These are phyloP conservation scores for Nomada goodeniana DNA, from an alignment of 2,888 invertebrate species.

Conservation along the genomic window DNA sequence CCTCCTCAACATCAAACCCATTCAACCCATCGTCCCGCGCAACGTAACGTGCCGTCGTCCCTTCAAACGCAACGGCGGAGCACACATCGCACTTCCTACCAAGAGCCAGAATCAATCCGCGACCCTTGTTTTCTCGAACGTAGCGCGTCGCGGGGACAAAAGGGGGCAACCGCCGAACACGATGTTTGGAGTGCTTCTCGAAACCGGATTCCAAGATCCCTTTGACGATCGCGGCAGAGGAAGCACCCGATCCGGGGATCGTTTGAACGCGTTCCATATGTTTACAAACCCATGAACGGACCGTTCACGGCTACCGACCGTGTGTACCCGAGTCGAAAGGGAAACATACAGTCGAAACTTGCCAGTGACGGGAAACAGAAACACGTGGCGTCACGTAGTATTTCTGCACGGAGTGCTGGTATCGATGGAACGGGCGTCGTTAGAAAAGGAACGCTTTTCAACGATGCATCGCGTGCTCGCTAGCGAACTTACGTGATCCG, in stretches of 20 bases:
- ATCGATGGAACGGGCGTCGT: conserved; percentile 30
- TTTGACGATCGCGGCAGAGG: conserved; percentile 17
- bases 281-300: conserved; percentile 55
- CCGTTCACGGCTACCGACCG: conserved; percentile 23
- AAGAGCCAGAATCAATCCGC: background rate
- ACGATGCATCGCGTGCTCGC: conserved; percentile 25
- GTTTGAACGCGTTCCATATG: conserved; percentile 53
- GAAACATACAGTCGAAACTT: conserved; percentile 59
- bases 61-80: too few species aligned
- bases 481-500: conserved; percentile 11
- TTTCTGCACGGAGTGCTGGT: background rate
- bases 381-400: conserved; percentile 33
- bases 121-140: conserved; percentile 1
- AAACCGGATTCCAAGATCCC: conserved; percentile 31
- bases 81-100: background rate
- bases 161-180: background rate
- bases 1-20: background rate
- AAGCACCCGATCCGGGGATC: conserved; percentile 7
- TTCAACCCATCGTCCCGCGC: background rate
- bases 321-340: conserved; percentile 35
- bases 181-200: conserved; percentile 22
- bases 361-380: conserved; percentile 45
- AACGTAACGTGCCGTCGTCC: background rate
- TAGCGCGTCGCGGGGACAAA: background rate
- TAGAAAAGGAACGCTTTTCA: conserved; percentile 21